Base-by-base conservation (phyloP, 2,113 vertebrate species). In the Raja brachyura region DNA sequence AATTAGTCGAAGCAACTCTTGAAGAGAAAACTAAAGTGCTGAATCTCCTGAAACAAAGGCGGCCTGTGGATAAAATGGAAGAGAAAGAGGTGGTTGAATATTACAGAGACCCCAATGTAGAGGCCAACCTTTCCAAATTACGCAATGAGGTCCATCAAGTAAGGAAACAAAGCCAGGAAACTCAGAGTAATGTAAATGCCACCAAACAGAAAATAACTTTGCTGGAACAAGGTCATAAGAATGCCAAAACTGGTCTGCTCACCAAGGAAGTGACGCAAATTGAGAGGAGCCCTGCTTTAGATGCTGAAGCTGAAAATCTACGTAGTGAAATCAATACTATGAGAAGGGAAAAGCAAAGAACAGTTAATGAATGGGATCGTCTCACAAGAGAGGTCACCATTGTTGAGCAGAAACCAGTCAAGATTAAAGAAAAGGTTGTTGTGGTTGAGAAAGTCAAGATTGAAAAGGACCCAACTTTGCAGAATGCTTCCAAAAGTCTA, bases 191-290 rank as follows among this genome's bases (percentile, higher is more conserved):
- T 56, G 96, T 99, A 77, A 97, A 97, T 39, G 54, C 93, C 0
- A 77, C 94, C 6, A 97, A 94, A 94, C 96, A 94, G 93, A 97
- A 96, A 94, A 94, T 99, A 39, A 94, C 94, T 0, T 95, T 94
- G 93, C 83, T 98, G 93, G 97, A 98, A 93, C 96, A 94, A 0
- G 95, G 96, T 90, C 94, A 96, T 61, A 97, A 96, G 90, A 95
- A 94, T 0, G 3, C 93, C 11, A 94, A 96, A 94, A 96, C 97
- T 33, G 98, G 98, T 93, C 95, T 99, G 70, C 95, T 98, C 94
- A 99, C 98, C 88, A 99, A 98, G 95, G 99, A 99, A 94, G 97
- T 99, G 94, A 99, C 98, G 6, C 97, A 98, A 93, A 97, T 98
- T 70, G 98, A 99, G 96, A 98, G 94, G 95, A 98, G 99, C 94